Conservation (phyloP, 2,113 vertebrate species). For the Mustela nigripes region DNA sequence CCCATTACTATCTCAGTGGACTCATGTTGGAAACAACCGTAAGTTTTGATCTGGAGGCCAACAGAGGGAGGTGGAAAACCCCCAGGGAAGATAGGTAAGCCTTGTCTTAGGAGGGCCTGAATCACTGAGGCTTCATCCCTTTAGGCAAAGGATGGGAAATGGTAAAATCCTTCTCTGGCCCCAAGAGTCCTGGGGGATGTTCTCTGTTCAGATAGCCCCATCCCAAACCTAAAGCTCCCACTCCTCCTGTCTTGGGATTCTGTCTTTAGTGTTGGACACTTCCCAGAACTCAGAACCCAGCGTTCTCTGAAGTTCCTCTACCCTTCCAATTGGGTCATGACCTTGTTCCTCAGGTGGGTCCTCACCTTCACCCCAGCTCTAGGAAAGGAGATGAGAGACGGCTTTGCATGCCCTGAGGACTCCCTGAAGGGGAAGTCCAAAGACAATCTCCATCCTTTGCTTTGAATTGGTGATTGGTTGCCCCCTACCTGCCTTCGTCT, state of each 20-base stretch:
- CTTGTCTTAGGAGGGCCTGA: not conserved
- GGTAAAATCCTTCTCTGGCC: not conserved
- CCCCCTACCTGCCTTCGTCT: not conserved
- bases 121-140: not conserved
- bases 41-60: not conserved
- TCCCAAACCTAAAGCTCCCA: not conserved
- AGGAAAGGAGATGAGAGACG: not conserved
- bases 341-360: not conserved
- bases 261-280: too few relatives aligned
- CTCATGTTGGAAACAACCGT: not conserved
- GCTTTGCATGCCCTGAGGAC: not conserved
- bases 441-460: not conserved
- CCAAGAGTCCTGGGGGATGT: not conserved
- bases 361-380: not conserved
- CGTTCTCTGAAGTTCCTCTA: not conserved
- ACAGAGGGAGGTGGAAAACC: too few relatives aligned
- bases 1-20: not conserved
- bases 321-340: not conserved
- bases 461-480: not conserved
- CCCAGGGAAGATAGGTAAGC: not conserved
- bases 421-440: not conserved
- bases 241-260: not conserved
- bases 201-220: not conserved
- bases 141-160: not conserved
- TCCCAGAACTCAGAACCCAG: not conserved